These are phyloP conservation scores for Lamellibrachia satsuma DNA, from an alignment of 2,888 invertebrate genomes.

Conservation along the genomic window DNA sequence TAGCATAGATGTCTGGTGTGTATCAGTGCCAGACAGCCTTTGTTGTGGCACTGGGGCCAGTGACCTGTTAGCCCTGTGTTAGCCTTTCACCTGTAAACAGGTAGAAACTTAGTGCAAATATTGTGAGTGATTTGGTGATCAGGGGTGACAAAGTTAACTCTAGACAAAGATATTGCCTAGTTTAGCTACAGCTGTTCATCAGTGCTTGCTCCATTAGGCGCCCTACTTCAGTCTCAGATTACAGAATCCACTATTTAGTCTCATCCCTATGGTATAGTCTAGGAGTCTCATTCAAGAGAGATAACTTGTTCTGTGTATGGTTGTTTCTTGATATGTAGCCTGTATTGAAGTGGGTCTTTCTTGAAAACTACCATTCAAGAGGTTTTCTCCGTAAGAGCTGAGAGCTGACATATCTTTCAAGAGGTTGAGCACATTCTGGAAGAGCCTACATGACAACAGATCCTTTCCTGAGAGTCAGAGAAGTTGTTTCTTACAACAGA, in stretches of 20 bases:
- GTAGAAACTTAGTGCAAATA: not conserved
- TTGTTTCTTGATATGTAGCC: not conserved
- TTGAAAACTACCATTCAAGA: not conserved
- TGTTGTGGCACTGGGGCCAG: not conserved
- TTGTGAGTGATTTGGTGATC: constrained; percentile 2
- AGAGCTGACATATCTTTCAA: not conserved
- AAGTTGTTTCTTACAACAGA: not conserved
- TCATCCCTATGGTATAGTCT: not conserved
- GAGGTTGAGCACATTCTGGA: not conserved
- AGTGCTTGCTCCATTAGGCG: not conserved
- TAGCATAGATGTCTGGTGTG: not conserved
- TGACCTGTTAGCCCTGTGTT: not conserved
- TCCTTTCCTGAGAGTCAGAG: not conserved
- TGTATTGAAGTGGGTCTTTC: not conserved
- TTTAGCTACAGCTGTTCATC: not conserved
- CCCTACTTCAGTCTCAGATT: not conserved
- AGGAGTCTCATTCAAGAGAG: not conserved
- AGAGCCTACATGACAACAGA: not conserved
- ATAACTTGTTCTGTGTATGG: not conserved
- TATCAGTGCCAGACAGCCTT: not conserved
- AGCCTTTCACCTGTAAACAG: not conserved
- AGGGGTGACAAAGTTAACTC: not conserved
- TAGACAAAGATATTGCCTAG: not conserved
- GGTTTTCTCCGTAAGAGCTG: not conserved
- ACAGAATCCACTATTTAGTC: not conserved